Base-by-base conservation (phyloP, 2,113 vertebrate species). In the Xiphorhynchus elegans region DNA sequence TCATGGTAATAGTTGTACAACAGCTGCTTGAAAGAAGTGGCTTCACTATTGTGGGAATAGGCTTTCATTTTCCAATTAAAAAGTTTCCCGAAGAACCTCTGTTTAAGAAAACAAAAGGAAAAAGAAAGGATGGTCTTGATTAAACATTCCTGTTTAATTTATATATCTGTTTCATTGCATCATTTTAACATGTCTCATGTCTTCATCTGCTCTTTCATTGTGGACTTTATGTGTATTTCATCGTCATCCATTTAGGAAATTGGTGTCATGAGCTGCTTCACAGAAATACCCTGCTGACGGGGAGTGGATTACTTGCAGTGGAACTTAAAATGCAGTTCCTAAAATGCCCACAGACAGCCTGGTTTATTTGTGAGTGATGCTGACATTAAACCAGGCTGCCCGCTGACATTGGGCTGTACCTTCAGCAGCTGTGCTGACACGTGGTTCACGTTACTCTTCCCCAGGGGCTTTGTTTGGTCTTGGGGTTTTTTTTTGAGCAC, bases 141-240 rank as follows among this genome's bases (percentile, higher is more conserved):
- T 97, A 96, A 97, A 97, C 89, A 94, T 96, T 96, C 60, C 55
- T 93, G 86, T 94, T 97, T 97, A 95, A 96, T 95, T 97, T 97
- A 88, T 90, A 59, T 75, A 73, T 89, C 35, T 84, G 87, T 94
- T 96, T 83, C 12, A n/a, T 94, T 13, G 82, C 72, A 92, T 96
- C 95, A 91, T 95, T 97, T 93, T 88, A 85, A 87, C 69, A 84
- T 60, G 40, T 87, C 64, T 91, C 26, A 47, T 0, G 0, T 87
- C 64, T 88, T 63, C 5, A 2, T 87, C 69, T 78, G 53, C 53
- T 82, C 49, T 79, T 94, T 76, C 33, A 56, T 79, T 63, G 55
- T 83, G 59, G 53, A 25, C 59, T 84, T 91, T 72, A 18, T 85
- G 19, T 93, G 53, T 59, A 29, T 94, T 87, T 92, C 37, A 15